Conservation (phyloP, 2,888 invertebrate genomes). For the Desoria tigrina region DNA sequence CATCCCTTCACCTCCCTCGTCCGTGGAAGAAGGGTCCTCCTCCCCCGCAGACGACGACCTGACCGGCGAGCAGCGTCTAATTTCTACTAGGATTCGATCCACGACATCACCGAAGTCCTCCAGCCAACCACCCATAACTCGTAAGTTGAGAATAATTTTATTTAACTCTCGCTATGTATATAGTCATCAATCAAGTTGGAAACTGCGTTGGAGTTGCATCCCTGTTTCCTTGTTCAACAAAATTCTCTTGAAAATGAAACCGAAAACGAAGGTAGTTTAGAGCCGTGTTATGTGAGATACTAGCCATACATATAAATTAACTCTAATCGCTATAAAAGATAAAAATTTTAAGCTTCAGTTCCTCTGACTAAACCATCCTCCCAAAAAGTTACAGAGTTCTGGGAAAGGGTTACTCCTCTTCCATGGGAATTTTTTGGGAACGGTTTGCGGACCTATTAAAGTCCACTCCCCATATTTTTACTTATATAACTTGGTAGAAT, state of each 20-base stretch:
- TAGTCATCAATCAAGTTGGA: background rate
- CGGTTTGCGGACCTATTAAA: background rate
- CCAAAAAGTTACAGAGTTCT: conserved; percentile 25
- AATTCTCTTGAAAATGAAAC: conserved; percentile 4
- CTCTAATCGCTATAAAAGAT: no score
- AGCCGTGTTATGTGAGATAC: no score
- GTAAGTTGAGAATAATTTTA: conserved; percentile 23
- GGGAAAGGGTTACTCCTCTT: conserved; percentile 38
- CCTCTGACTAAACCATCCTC: no score
- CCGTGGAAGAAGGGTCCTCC: conserved; percentile 16
- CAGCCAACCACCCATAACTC: conserved; percentile 36
- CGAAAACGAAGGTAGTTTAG: background rate
- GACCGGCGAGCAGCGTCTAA: background rate
- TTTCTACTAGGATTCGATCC: conserved; percentile 5
- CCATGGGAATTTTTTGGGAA: conserved; percentile 31
- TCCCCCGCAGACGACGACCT: conserved; percentile 30
- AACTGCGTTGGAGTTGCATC: background rate
- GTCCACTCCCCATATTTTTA: no score
- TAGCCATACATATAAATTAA: no score
- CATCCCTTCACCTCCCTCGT: conserved; percentile 15
- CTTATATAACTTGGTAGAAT: no score
- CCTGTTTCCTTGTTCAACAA: no score
- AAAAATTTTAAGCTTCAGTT: no score
- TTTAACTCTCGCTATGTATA: background rate
- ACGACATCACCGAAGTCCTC: conserved; percentile 10